These are phyloP conservation scores for Trichonephila inaurata DNA, from an alignment of 1,140 invertebrate species.

Conservation along the genomic window DNA sequence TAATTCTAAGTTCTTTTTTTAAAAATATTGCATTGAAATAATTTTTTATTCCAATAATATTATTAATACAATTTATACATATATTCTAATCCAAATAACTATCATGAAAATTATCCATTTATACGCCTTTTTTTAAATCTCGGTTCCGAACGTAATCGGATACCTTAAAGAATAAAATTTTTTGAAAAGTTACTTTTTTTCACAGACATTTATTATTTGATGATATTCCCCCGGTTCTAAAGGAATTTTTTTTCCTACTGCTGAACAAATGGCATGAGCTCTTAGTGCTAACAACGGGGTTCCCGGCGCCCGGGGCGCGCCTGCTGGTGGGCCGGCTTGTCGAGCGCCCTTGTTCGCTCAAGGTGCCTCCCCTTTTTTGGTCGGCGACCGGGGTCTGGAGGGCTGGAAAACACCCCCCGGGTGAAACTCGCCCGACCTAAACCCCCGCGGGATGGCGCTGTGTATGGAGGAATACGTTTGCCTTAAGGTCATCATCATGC, in stretches of 20 bases:
- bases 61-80: no score
- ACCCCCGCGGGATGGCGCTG: conserved; percentile 92
- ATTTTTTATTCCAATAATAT: no score
- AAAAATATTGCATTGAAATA: no score
- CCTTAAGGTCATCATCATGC: conserved; percentile 96
- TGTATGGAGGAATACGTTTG: conserved; percentile 93
- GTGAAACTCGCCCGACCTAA: conserved; percentile 97
- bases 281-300: conserved; percentile 94
- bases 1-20: no score
- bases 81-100: no score
- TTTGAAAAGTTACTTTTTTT: no score
- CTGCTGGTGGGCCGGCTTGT: conserved; percentile 82
- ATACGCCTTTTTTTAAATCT: no score
- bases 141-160: no score
- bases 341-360: conserved; percentile 87
- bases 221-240: no score
- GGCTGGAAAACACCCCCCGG: conserved; percentile 95
- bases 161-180: no score
- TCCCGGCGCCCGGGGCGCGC: conserved; percentile 90
- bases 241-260: conserved; percentile 83
- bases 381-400: conserved; percentile 90
- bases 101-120: no score
- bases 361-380: conserved; percentile 94
- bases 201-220: no score
- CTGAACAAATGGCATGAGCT: conserved; percentile 99